phyloP scores from a whole-genome alignment of 2,113 vertebrate genomes.

The Gobio gobio region DNA sequence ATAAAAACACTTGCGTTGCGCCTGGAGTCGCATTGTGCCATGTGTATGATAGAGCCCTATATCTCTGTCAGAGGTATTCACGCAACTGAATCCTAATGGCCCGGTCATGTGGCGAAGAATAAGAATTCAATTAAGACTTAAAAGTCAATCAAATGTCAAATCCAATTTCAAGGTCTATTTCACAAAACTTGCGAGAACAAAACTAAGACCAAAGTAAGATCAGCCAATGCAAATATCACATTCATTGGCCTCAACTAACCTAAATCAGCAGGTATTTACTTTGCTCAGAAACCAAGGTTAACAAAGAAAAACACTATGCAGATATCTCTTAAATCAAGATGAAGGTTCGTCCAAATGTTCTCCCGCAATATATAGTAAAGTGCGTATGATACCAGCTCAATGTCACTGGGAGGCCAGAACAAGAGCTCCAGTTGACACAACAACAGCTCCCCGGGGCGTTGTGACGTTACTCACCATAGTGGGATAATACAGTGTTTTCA shows the following conservation, averaged over 20 bases:
- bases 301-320: conserved; percentile 11
- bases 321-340: conserved; percentile 24
- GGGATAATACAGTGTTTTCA: too few species aligned
- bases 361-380: conserved; percentile 13
- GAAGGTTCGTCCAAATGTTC: neutral
- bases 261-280: conserved; percentile 13
- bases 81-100: neutral
- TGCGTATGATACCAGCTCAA: conserved; percentile 41
- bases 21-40: too few species aligned
- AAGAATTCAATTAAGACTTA: neutral
- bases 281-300: conserved; percentile 18
- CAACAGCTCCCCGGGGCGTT: conserved; percentile 62
- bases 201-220: neutral
- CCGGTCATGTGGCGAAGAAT: neutral
- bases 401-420: conserved; percentile 35
- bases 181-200: neutral
- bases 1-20: too few species aligned
- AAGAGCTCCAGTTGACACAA: conserved; percentile 64
- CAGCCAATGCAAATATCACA: neutral
- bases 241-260: neutral
- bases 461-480: conserved; percentile 48
- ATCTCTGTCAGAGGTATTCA: neutral
- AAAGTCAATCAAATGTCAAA: conserved; percentile 3
- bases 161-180: neutral
- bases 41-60: too few species aligned